These are phyloP conservation scores for Pelobates fuscus DNA, from an alignment of 2,113 vertebrate species.

Conservation along the genomic window DNA sequence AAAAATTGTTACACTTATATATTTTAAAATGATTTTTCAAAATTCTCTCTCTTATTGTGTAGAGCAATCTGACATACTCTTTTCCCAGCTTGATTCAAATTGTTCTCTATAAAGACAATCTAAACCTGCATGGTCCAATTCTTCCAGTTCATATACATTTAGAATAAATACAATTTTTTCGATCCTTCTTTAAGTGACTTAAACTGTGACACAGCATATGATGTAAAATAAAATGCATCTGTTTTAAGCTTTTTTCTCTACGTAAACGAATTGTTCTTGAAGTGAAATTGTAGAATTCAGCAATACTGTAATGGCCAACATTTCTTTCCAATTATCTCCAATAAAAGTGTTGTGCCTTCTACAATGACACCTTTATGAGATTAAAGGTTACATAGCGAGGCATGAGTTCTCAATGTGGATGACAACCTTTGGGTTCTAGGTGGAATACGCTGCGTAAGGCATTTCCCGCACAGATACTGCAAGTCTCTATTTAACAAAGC, in stretches of 20 bases:
- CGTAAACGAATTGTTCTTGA: too few relatives aligned
- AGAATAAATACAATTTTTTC: slow-evolving; percentile 37
- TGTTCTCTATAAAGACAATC: slow-evolving; percentile 40
- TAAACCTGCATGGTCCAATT: slow-evolving; percentile 35
- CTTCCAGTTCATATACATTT: slow-evolving; percentile 30
- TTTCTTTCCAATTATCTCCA: too few relatives aligned
- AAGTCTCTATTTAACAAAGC: too few relatives aligned
- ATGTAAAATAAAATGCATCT: neutral
- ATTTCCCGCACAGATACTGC: too few relatives aligned
- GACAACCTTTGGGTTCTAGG: neutral
- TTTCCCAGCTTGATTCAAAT: slow-evolving; percentile 49
- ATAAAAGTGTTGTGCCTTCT: too few relatives aligned
- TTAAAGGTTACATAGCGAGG: neutral
- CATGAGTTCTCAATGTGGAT: neutral
- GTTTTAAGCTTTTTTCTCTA: too few relatives aligned
- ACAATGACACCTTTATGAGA: too few relatives aligned
- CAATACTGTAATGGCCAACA: too few relatives aligned
- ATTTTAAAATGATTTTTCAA: slow-evolving; percentile 39
- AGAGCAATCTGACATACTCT: slow-evolving; percentile 46
- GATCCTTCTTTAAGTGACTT: slow-evolving; percentile 15
- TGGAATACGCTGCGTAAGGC: too few relatives aligned
- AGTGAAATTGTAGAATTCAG: too few relatives aligned
- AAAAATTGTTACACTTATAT: slow-evolving; percentile 24
- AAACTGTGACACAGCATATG: slow-evolving; percentile 8
- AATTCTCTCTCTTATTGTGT: slow-evolving; percentile 39